These are phyloP conservation scores for Magallana angulata DNA, from an alignment of 1,140 invertebrate genomes.

Conservation along the genomic window DNA sequence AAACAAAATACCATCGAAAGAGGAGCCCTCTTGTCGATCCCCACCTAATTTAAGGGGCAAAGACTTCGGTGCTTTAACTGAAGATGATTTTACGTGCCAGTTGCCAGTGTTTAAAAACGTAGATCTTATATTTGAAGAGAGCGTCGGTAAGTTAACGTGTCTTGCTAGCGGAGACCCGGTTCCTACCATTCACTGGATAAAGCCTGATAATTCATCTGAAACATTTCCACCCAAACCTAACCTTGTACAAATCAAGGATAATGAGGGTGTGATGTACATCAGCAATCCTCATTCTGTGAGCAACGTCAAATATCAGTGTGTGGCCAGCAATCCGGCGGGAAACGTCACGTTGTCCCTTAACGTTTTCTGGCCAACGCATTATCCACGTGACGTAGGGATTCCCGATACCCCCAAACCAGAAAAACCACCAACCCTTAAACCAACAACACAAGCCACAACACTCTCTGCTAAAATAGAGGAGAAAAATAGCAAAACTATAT, in stretches of 20 bases:
- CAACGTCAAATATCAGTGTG: conserved; percentile 74
- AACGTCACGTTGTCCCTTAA: conserved; percentile 78
- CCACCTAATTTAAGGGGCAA: conserved; percentile 68
- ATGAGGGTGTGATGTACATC: conserved; percentile 72
- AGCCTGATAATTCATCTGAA: conserved; percentile 71
- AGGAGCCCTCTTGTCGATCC: conserved; percentile 70
- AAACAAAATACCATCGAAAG: conserved; percentile 68
- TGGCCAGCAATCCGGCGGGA: conserved; percentile 77
- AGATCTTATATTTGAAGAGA: conserved; percentile 72
- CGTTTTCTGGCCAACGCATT: conserved; percentile 72
- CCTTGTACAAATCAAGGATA: conserved; percentile 64
- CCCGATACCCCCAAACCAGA: conserved; percentile 44
- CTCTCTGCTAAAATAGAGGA: conserved; percentile 30
- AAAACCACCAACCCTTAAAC: conserved; percentile 45
- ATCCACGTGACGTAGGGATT: conserved; percentile 46
- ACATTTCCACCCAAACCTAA: conserved; percentile 62
- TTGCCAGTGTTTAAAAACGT: conserved; percentile 77
- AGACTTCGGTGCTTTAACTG: conserved; percentile 67
- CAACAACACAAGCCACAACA: conserved; percentile 34
- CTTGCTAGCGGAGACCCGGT: conserved; percentile 76
- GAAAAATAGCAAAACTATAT: conserved; percentile 37
- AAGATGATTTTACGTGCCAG: conserved; percentile 76
- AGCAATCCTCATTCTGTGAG: conserved; percentile 63
- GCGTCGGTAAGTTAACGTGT: conserved; percentile 74
- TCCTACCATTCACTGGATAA: conserved; percentile 77